A percentile compares a stretch with the other conserved stretches of the same genome.
These are phyloP conservation scores for Dolomedes plantarius DNA, from an alignment of 2,888 invertebrate species.

Conservation along the genomic window DNA sequence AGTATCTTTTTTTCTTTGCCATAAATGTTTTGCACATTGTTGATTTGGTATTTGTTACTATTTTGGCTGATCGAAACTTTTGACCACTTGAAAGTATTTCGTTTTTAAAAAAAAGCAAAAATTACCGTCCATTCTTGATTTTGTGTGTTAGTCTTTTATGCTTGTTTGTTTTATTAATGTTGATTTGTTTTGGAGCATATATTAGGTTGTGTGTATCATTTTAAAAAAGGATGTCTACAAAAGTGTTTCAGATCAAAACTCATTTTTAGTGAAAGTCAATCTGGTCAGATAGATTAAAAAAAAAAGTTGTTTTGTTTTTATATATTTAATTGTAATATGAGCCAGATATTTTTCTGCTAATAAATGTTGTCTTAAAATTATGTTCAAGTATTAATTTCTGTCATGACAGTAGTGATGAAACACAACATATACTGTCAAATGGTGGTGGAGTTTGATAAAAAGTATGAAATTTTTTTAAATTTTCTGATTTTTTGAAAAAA, in stretches of 20 bases:
- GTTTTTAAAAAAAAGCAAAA: neutral
- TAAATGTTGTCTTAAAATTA: constrained; percentile 35
- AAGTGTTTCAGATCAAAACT: neutral
- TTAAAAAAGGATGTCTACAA: too few relatives aligned
- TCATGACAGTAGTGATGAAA: too few relatives aligned
- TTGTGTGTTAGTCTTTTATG: constrained; percentile 1
- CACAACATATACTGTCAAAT: too few relatives aligned
- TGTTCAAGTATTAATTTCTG: too few relatives aligned
- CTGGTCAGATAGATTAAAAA: constrained; percentile 44
- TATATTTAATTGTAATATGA: constrained; percentile 30
- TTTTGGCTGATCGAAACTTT: neutral
- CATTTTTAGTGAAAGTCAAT: neutral
- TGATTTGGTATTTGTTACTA: neutral
- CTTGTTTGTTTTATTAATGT: neutral
- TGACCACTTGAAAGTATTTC: too few relatives aligned
- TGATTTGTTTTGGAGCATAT: neutral
- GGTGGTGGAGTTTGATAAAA: too few relatives aligned
- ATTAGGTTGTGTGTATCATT: neutral
- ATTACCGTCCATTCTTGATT: constrained; percentile 5
- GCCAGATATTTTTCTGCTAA: constrained; percentile 55
- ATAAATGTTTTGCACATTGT: neutral
- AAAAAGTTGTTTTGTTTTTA: constrained; percentile 45
- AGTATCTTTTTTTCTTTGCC: neutral
- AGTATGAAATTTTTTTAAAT: too few relatives aligned
- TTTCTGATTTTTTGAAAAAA: too few relatives aligned